These are phyloP conservation scores for Mimachlamys varia DNA, from an alignment of 2,888 invertebrate genomes.

Conservation along the genomic window DNA sequence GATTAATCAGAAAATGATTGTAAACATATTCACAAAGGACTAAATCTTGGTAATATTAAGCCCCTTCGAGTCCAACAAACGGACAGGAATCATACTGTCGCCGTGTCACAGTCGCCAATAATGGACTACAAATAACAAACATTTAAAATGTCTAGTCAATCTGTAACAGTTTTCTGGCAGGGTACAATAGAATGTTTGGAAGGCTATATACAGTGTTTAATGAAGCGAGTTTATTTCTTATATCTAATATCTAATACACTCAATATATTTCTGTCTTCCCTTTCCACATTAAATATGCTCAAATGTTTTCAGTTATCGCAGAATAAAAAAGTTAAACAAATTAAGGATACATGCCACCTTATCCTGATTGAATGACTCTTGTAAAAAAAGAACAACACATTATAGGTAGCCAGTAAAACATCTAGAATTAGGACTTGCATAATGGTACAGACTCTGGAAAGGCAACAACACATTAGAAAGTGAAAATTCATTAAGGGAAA, in stretches of 20 bases:
- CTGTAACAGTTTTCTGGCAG: background rate
- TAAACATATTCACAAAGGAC: background rate
- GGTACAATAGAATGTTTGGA: background rate
- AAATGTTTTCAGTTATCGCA: background rate
- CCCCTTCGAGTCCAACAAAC: background rate
- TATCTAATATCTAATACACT: background rate
- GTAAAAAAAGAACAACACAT: background rate
- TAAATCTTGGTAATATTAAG: background rate
- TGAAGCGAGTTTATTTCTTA: background rate
- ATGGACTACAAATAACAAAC: background rate
- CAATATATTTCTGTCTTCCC: background rate
- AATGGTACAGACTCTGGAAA: too few species aligned
- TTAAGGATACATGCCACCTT: background rate
- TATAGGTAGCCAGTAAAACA: background rate
- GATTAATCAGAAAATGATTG: background rate
- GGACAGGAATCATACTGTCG: background rate
- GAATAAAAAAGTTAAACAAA: background rate
- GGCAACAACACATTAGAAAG: too few species aligned
- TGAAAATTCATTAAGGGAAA: too few species aligned
- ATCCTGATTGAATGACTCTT: background rate
- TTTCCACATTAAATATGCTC: background rate
- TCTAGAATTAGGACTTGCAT: background rate
- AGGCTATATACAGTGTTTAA: background rate
- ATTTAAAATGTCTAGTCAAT: background rate
- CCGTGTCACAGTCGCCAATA: background rate